Conservation (phyloP, 2,888 invertebrate genomes). For the Pristionchus mayeri region DNA sequence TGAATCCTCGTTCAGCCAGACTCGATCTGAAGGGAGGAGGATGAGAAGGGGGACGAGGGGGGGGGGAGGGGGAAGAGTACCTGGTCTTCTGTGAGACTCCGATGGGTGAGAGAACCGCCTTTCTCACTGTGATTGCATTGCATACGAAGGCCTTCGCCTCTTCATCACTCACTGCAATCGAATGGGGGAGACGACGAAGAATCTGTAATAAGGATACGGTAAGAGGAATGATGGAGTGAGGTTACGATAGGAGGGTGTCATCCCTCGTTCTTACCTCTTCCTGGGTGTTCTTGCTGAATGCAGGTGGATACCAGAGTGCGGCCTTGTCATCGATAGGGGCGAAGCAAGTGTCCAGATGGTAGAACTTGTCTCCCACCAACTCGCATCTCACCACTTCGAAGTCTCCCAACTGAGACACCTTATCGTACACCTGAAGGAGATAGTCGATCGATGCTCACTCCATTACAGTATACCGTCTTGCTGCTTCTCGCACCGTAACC, state of each 20-base stretch:
- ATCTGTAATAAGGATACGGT: conserved; percentile 60
- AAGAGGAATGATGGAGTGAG: not conserved
- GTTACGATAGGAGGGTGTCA: not conserved
- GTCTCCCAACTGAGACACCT: conserved; percentile 64
- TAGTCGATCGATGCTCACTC: not conserved
- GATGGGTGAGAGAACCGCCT: conserved; percentile 74
- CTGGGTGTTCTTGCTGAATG: conserved; percentile 69
- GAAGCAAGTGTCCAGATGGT: conserved; percentile 76
- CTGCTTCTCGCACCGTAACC: conserved; percentile 72
- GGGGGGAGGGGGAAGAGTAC: not conserved
- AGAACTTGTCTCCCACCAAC: conserved; percentile 70
- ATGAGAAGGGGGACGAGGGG: not conserved
- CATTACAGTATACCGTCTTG: conserved; percentile 59
- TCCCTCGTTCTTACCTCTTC: conserved; percentile 23
- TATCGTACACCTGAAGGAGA: conserved; percentile 68
- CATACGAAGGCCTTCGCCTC: conserved; percentile 75
- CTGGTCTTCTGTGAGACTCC: conserved; percentile 61
- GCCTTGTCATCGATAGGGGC: conserved; percentile 71
- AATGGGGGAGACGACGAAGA: conserved; percentile 68
- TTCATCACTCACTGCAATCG: conserved; percentile 71
- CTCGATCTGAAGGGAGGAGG: conserved; percentile 55
- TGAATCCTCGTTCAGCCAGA: conserved; percentile 67
- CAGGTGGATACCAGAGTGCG: conserved; percentile 73
- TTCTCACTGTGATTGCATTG: conserved; percentile 73
- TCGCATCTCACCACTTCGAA: conserved; percentile 73